These are phyloP conservation scores for Tetheella fluctuosa DNA, from an alignment of 2,888 invertebrate genomes.

Conservation along the genomic window DNA sequence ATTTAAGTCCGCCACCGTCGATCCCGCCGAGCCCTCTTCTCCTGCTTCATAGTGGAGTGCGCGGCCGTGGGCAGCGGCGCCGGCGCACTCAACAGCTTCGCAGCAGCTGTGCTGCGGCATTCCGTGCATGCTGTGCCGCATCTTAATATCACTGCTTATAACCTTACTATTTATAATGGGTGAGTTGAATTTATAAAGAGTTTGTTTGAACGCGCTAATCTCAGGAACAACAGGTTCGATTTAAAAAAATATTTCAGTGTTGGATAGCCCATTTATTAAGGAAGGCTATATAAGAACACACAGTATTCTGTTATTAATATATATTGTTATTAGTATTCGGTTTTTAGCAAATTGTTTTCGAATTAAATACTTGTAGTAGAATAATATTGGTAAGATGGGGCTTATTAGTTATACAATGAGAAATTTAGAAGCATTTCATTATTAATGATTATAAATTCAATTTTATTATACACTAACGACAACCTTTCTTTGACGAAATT, in stretches of 20 bases:
- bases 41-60: conserved; percentile 62
- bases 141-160: conserved; percentile 70
- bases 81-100: conserved; percentile 75
- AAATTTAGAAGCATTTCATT: too few species aligned
- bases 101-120: conserved; percentile 68
- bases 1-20: conserved; percentile 63
- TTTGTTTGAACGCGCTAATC: too few species aligned
- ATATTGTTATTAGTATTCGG: too few species aligned
- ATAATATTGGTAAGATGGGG: too few species aligned
- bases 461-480: neutral
- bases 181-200: conserved; percentile 40
- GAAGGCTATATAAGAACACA: too few species aligned
- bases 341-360: too few species aligned
- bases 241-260: too few species aligned
- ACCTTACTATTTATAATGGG: conserved; percentile 73
- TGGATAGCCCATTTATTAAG: too few species aligned
- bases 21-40: conserved; percentile 65
- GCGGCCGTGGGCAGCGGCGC: conserved; percentile 74
- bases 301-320: too few species aligned
- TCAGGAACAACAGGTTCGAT: too few species aligned
- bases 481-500: neutral
- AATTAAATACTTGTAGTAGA: too few species aligned
- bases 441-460: neutral
- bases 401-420: too few species aligned
- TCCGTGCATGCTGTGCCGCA: conserved; percentile 63